Evolutionary conservation across 2,113 vertebrate species (phyloP).

Genomic region (Phalacrocorax aristotelis): DNA sequence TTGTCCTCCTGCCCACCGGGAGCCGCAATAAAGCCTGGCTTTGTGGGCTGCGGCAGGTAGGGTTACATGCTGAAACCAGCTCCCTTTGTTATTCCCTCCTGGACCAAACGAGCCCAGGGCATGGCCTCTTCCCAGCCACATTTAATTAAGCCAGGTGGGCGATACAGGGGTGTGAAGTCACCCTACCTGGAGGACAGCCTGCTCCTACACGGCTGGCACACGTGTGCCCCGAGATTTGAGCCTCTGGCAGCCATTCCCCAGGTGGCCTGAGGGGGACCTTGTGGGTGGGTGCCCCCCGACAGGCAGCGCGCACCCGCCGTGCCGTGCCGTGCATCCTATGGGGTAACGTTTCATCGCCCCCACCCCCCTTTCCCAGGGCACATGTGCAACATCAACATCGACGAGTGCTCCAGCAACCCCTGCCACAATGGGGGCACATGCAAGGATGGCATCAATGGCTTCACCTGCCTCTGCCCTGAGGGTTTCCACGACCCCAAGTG

Average conservation of each 20-base stretch:
- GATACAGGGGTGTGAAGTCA: conserved; percentile 65
- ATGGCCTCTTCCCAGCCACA: conserved; percentile 32
- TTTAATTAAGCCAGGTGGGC: conserved; percentile 56
- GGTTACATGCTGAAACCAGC: conserved; percentile 44
- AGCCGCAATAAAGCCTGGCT: conserved; percentile 47
- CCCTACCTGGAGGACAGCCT: not conserved
- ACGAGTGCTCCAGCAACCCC: conserved; percentile 86
- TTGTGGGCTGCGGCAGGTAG: conserved; percentile 2
- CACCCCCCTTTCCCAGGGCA: conserved; percentile 67
- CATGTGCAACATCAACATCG: conserved; percentile 91
- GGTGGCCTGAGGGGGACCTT: not conserved
- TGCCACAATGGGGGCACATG: conserved; percentile 94
- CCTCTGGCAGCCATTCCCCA: accelerated
- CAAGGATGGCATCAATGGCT: conserved; percentile 84
- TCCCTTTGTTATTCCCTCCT: not conserved
- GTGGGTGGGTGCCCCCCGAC: accelerated
- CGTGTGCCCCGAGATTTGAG: not conserved
- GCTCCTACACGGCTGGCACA: not conserved
- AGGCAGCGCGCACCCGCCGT: accelerated
- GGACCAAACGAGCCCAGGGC: not conserved
- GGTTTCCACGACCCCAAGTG: conserved; percentile 91
- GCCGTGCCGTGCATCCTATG: accelerated
- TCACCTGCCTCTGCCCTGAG: conserved; percentile 89
- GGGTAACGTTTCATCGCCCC: not conserved
- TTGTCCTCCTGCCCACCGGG: not conserved